Base-by-base conservation (phyloP, 1,140 invertebrate species). In the Chironomus striatipennis region DNA sequence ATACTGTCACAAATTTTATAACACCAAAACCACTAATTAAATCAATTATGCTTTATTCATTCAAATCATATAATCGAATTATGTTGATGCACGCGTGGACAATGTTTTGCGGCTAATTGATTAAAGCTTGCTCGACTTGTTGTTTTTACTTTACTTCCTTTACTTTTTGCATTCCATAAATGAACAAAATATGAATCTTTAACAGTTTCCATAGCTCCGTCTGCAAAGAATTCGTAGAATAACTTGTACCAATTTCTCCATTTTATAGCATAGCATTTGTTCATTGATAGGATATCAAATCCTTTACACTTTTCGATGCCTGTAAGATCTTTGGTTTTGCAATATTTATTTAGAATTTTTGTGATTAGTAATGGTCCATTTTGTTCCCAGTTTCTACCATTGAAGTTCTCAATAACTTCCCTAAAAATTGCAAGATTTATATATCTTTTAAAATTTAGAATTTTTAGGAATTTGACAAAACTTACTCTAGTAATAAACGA, bases 281-380 rank as follows among this genome's bases (percentile, higher is more conserved):
- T 20, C 17, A 21, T 43, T 3, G 73, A 15, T 0, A 43, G 43
- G 17, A 74, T 57, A 6, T 7, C 17, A 21, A 43, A 18, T 4
- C 18, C 42, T 74, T 43, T 12, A 24, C 73, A 74, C 2, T 43
- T 42, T 8, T 17, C 9, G 6, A 12, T 43, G 9, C 17, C 9
- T n/a, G n/a, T 12, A 43, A 42, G 42, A 57, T 74, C 15, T 43
- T 6, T 7, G 1, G 42, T 43, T 43, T 42, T 15, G 42, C 73
- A 74, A 7, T 18, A 43, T 2, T 57, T 20, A 7, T 74, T 43
- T 0, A 74, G 42, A 0, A 21, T 17, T 43, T 17, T 20, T 18
- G 73, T 74, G 10, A 74, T n/a, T 15, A 74, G 9, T 24, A 18
- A 7, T 47, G 73, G 73, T 12, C 73, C 73, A 57, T 74, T 74